Evolutionary conservation across 2,113 vertebrate species (phyloP).

Genomic region (Sprattus sprattus): DNA sequence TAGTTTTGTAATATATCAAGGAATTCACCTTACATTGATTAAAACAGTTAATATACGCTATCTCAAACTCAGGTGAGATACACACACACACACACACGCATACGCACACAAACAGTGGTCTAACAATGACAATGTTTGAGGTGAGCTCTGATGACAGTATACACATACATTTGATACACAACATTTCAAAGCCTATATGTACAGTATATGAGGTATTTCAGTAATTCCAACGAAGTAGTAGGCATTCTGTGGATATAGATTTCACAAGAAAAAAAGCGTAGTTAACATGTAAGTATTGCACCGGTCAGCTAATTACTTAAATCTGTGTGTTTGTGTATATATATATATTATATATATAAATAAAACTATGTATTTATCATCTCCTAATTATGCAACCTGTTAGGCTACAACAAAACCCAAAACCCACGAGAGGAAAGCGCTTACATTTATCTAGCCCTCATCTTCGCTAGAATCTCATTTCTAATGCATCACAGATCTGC

Average conservation of each 20-base stretch:
- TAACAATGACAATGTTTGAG: slow-evolving; percentile 16
- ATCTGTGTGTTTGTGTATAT: slow-evolving; percentile 11
- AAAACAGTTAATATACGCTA: slow-evolving; percentile 15
- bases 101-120: slow-evolving; percentile 7
- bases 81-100: neutral
- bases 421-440: neutral
- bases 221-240: slow-evolving; percentile 21
- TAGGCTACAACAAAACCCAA: neutral
- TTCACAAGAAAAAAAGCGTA: slow-evolving; percentile 14
- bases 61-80: neutral
- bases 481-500: slow-evolving; percentile 13
- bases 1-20: slow-evolving; percentile 16
- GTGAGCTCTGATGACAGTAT: slow-evolving; percentile 12
- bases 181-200: slow-evolving; percentile 19
- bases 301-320: slow-evolving; percentile 19
- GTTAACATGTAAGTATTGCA: slow-evolving; percentile 20
- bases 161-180: slow-evolving; percentile 21
- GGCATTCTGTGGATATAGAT: slow-evolving; percentile 16
- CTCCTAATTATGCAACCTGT: slow-evolving; percentile 16
- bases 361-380: slow-evolving; percentile 13
- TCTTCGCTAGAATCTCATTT: neutral
- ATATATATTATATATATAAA: slow-evolving; percentile 18
- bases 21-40: slow-evolving; percentile 20
- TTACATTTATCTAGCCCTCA: neutral
- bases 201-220: slow-evolving; percentile 20